Evolutionary conservation across 2,888 invertebrate genomes (phyloP).

Genomic region (Pantelozetes paolii): DNA sequence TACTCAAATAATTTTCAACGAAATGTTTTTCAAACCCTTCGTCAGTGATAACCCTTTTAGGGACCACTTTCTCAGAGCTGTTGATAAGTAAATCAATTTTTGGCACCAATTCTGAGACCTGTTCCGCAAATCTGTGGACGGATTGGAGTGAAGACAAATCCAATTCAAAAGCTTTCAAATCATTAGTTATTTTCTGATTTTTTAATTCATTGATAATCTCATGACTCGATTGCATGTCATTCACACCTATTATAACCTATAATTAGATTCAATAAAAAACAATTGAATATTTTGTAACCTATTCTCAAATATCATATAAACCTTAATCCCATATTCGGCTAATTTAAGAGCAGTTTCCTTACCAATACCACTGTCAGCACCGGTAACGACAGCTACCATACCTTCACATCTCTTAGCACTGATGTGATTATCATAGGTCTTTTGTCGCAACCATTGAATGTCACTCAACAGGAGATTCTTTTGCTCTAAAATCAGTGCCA

Average conservation of each 20-base stretch:
- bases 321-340: conserved; percentile 55
- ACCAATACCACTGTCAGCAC: conserved; percentile 48
- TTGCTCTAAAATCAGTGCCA: too few relatives aligned
- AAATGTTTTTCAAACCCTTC: conserved; percentile 46
- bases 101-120: conserved; percentile 40
- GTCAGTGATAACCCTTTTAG: conserved; percentile 42
- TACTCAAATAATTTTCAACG: conserved; percentile 45
- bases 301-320: not conserved
- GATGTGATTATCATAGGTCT: too few relatives aligned
- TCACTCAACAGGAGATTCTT: too few relatives aligned
- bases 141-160: conserved; percentile 70
- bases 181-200: conserved; percentile 49
- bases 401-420: too few relatives aligned
- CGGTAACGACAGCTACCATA: conserved; percentile 46
- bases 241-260: conserved; percentile 50
- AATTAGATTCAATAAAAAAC: conserved; percentile 49
- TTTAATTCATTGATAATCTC: too few relatives aligned
- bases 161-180: conserved; percentile 42
- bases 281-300: not conserved
- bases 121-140: conserved; percentile 63
- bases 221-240: conserved; percentile 49
- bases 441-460: too few relatives aligned
- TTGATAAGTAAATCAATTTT: conserved; percentile 46
- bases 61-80: conserved; percentile 43
- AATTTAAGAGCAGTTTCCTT: conserved; percentile 48